Evolutionary conservation across 1,140 invertebrate species (phyloP), one percentile per base, ranked within the genome.

Genomic region (Geopemphigus sp.): DNA sequence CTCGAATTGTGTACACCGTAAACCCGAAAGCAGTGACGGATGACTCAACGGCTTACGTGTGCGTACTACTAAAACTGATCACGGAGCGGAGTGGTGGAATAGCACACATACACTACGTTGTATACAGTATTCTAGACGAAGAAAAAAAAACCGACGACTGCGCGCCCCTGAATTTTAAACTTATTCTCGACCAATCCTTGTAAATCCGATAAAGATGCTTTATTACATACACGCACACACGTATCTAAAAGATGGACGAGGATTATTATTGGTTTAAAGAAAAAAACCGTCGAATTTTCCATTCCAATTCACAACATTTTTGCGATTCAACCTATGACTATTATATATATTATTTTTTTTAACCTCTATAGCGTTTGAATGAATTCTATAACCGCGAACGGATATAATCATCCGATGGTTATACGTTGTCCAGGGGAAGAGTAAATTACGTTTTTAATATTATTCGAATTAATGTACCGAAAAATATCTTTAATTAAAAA

Each of bases 21-120:
- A 54, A 45, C 24, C 29, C 32, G 24, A 39, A 74, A 64, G 32
- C 45, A 45, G 54, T 53, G 54, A 63, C 80, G 32, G 45, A 64
- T 74, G 70, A 47, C 81, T 53, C 24, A n/a, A 22, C 59, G 32
- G 39, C 59, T 64, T 56, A 57, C 53, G 61, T 66, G 68, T 63
- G 45, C 47, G 29, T 17, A 47, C 72, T 54, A 66, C 53, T 29
- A 26, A 81, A 61, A 64, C 22, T 53, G 14, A 70, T 26, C 45
- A 15, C 64, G 22, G 45, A 68, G 45, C n/a, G 12, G 5, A 68
- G 39, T 47, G 24, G 32, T 39, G 8, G 3, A 39, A n/a, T n/a
- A n/a, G n/a, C 8, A 39, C 8, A 39, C 8, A 39, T 39, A 39
- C 6, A 45, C 32, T n/a, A 8, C 32, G 19, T 6, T 29, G 32